Percentiles rank a stretch among this genome's conserved stretches.
These are phyloP conservation scores for Corythoichthys intestinalis DNA, from an alignment of 2,113 vertebrate genomes.

Conservation along the genomic window DNA sequence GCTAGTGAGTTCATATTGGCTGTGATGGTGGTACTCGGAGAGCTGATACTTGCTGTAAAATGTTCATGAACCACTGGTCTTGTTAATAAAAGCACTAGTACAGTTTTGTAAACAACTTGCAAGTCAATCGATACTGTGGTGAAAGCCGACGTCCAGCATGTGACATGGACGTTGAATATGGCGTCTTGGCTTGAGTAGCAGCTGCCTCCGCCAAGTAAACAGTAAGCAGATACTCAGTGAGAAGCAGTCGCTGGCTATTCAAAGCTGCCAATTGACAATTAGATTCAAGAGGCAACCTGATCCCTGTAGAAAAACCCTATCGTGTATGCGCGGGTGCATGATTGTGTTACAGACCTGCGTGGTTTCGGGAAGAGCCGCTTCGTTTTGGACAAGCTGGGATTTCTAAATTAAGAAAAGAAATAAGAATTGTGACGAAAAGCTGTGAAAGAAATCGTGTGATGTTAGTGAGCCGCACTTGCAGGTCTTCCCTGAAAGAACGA, in stretches of 20 bases:
- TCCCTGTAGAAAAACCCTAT: neutral
- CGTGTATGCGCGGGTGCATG: constrained; percentile 1
- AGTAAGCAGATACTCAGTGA: constrained; percentile 31
- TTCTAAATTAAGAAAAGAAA: constrained; percentile 79
- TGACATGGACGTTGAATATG: neutral
- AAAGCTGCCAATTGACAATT: constrained; percentile 23
- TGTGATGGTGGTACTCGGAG: too few species aligned
- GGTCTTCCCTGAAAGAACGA: constrained; percentile 19
- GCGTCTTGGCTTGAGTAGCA: constrained; percentile 23
- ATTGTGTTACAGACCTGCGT: constrained; percentile 81
- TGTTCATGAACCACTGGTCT: too few species aligned
- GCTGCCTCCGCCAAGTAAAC: constrained; percentile 23
- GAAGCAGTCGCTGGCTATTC: constrained; percentile 32
- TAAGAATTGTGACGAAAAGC: constrained; percentile 14
- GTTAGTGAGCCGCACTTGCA: neutral
- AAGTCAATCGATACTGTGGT: neutral
- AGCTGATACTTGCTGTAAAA: too few species aligned
- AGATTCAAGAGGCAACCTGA: neutral
- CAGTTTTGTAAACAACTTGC: neutral
- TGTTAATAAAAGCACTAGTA: neutral
- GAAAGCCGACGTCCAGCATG: neutral
- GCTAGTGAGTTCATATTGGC: too few species aligned
- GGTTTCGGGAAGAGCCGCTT: constrained; percentile 82
- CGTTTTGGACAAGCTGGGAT: constrained; percentile 82
- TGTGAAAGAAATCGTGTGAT: neutral